Conservation (phyloP, 2,888 invertebrate species). For the Steinernema hermaphroditum region DNA sequence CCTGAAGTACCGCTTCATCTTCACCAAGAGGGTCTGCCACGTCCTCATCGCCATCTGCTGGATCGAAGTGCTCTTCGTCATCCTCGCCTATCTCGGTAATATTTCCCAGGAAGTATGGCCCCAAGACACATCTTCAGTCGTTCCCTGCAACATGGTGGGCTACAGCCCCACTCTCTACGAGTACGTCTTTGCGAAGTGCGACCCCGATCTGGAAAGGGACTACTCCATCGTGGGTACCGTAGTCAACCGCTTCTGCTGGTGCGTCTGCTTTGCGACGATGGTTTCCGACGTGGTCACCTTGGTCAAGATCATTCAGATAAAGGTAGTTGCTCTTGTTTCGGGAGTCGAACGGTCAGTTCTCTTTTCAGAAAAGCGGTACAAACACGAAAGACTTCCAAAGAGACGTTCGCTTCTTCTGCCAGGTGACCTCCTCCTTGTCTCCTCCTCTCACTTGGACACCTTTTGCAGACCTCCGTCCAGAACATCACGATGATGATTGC, state of each 20-base stretch:
- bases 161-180: not conserved
- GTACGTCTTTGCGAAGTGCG: no score
- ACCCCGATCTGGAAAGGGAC: not conserved
- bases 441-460: no score
- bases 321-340: not conserved
- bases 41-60: not conserved
- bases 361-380: not conserved
- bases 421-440: no score
- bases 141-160: not conserved
- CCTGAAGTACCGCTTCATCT: not conserved
- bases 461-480: not conserved
- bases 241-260: not conserved
- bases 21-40: not conserved
- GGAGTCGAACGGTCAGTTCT: not conserved
- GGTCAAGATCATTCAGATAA: not conserved
- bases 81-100: not conserved
- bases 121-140: not conserved
- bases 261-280: not conserved
- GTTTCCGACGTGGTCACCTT: not conserved
- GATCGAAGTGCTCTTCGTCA: not conserved
- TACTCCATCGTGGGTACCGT: not conserved
- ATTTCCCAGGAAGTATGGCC: not conserved
- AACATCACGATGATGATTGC: not conserved
- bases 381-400: not conserved
- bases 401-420: not conserved